Evolutionary conservation across 1,140 invertebrate species (phyloP), one percentile per base, ranked within the genome.

Genomic region (Drosophila kohkoa): DNA sequence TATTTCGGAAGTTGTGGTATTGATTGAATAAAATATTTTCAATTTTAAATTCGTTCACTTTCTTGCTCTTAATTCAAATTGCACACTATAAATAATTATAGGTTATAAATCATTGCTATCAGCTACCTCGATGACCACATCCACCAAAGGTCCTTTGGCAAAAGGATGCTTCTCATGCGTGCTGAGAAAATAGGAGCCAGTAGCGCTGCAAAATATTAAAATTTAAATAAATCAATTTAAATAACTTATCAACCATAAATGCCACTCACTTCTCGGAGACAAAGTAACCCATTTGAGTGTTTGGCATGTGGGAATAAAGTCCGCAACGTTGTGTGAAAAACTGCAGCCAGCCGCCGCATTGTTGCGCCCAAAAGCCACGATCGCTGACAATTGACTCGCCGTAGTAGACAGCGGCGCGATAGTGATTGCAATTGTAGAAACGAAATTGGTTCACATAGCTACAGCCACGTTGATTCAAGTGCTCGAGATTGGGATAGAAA

Each of bases 401-500:
- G 73, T 94, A 95, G 70, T 94, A 94, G 13, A 93, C 59, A 4
- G 93, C 92, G 1, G 94, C 92, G 49, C 94, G 88, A 32, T 93
- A 91, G 68, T 95, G 94, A 81, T 94, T 94, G 73, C 94, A 95
- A 16, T 92, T 89, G 51, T 68, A 79, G 62, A 90, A 80, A 1
- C 83, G 60, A 63, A 75, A 76, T 13, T 81, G 57, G 16, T 48
- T 69, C 1, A 80, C 16, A 25, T 82, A 94, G 48, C 93, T 95
- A 83, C 97, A 98, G 1, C 96, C 96, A 0, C 96, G 96, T 83
- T 97, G 96, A 6, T 93, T 88, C 0, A 95, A 92, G 20, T 91
- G 92, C 5, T 96, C 96, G 5, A 95, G 95, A 90, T 98, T 98
- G 0, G 96, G 96, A 93, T 96, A 98, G 92, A 97, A 97, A 83